phyloP scores from a whole-genome alignment of 2,113 vertebrate genomes.

The Elephantulus edwardii region DNA sequence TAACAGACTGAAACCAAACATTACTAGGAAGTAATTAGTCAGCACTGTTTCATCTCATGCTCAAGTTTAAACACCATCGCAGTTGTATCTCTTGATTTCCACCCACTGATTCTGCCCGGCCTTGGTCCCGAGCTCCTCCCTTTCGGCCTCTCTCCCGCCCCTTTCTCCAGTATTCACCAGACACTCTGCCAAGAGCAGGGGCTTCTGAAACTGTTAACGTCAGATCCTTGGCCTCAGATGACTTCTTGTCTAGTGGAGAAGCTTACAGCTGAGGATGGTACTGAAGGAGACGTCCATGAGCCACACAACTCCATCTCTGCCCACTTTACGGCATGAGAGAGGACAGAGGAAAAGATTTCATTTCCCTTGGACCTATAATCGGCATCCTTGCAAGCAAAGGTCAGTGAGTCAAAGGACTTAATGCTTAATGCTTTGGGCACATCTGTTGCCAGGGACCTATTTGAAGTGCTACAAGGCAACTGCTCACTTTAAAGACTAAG shows the following conservation, averaged over 20 bases:
- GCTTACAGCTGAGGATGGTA: background rate
- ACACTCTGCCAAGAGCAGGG: background rate
- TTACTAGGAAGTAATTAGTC: conserved; percentile 8
- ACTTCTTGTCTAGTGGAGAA: background rate
- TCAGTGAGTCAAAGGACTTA: too few relatives aligned
- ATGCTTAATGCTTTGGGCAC: too few relatives aligned
- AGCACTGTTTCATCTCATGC: conserved; percentile 3
- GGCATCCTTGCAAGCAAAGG: too few relatives aligned
- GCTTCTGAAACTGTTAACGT: background rate
- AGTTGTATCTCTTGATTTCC: conserved; percentile 46
- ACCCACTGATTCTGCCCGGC: background rate
- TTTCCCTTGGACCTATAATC: too few relatives aligned
- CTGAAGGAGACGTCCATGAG: background rate
- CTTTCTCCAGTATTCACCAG: background rate
- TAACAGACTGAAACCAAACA: conserved; percentile 9
- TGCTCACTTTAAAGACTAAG: too few relatives aligned
- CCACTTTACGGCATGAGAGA: background rate
- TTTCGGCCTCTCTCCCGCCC: background rate
- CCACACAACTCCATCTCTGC: too few relatives aligned
- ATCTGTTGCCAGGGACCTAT: too few relatives aligned
- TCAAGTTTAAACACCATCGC: conserved; percentile 26
- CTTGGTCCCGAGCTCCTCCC: background rate
- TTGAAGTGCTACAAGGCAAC: too few relatives aligned
- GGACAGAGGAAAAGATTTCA: too few relatives aligned
- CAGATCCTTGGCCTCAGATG: background rate